phyloP scores from a whole-genome alignment of 2,888 invertebrate species.

The Euplagia quadripunctaria region DNA sequence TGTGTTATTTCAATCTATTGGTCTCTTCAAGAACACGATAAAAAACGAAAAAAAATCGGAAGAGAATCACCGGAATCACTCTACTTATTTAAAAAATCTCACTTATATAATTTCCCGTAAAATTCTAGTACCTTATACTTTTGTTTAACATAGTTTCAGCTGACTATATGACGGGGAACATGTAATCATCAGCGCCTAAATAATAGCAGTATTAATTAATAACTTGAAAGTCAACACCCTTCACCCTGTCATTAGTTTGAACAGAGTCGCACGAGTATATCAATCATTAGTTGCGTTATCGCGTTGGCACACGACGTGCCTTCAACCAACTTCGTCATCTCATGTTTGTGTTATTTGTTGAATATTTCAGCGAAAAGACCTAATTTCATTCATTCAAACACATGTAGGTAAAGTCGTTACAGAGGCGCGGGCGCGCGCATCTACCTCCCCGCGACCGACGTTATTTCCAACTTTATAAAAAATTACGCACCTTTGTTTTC shows the following conservation, averaged over 20 bases:
- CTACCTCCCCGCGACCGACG: constrained; percentile 52
- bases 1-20: too few relatives aligned
- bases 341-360: constrained; percentile 70
- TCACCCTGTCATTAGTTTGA: constrained; percentile 84
- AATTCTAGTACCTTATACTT: not conserved
- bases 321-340: constrained; percentile 71
- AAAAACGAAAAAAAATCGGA: too few relatives aligned
- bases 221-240: constrained; percentile 85
- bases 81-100: not conserved
- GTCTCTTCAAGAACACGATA: too few relatives aligned
- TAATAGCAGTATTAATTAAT: constrained; percentile 86
- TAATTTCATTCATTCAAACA: constrained; percentile 62
- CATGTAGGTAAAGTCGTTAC: constrained; percentile 53
- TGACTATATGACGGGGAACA: constrained; percentile 51
- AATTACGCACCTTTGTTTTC: constrained; percentile 77
- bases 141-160: constrained; percentile 20
- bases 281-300: constrained; percentile 85
- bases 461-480: constrained; percentile 71
- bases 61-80: too few relatives aligned
- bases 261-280: constrained; percentile 82
- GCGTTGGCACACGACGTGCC: constrained; percentile 74
- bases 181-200: constrained; percentile 72
- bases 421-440: constrained; percentile 39
- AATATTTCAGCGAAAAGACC: constrained; percentile 55
- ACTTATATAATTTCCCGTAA: not conserved